A percentile compares a stretch with the other conserved stretches of the same genome.
phyloP scores from a whole-genome alignment of 2,797 vertebrate genomes.

The Mormyrops attenuatus region DNA sequence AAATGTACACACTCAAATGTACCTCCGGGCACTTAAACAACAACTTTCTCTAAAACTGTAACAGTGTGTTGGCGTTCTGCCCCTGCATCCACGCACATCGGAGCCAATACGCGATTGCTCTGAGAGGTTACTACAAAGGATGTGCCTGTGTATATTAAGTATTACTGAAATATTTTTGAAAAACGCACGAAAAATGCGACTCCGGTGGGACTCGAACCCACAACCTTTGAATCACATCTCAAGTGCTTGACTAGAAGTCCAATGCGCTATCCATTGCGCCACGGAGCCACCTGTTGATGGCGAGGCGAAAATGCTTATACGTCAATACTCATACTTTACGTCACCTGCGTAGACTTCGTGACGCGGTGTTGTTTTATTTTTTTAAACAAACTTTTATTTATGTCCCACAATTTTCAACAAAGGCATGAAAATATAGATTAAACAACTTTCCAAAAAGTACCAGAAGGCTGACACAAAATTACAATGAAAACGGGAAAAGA shows the following conservation, averaged over 20 bases:
- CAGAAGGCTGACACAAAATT: not conserved
- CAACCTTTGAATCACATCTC: slow-evolving; percentile 29
- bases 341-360: not conserved
- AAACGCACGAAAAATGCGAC: slow-evolving; percentile 10
- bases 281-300: slow-evolving; percentile 92
- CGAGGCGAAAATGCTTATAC: not conserved
- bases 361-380: not conserved
- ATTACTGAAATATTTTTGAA: not conserved
- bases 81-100: not conserved
- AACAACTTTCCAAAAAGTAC: not conserved
- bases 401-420: not conserved
- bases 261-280: slow-evolving; percentile 99
- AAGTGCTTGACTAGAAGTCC: slow-evolving; percentile 72
- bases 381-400: not conserved
- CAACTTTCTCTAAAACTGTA: not conserved
- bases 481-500: not conserved
- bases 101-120: not conserved
- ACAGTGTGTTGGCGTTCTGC: not conserved
- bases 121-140: not conserved
- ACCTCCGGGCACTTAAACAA: not conserved
- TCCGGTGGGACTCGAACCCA: slow-evolving; percentile 36
- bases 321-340: not conserved
- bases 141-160: not conserved
- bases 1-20: not conserved
- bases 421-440: not conserved